Evolutionary conservation across 2,797 vertebrate genomes (phyloP).

Genomic region (Tiaroga cobitis): DNA sequence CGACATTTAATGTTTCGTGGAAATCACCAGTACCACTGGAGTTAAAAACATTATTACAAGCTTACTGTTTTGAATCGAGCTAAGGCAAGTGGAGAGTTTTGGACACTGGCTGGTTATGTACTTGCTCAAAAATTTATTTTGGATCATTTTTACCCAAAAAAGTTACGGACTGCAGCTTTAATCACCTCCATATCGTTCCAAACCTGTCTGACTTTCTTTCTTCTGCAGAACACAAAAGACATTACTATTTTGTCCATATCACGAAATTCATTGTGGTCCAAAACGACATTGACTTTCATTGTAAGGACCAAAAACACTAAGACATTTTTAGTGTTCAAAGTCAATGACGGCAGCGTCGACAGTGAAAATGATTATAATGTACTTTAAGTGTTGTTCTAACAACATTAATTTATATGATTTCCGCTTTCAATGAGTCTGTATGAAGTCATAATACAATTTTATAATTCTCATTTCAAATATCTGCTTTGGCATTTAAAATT

Average conservation of each 20-base stretch:
- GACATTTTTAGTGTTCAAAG: background rate
- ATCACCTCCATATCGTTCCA: background rate
- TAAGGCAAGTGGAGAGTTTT: too few relatives aligned
- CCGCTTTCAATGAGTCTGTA: background rate
- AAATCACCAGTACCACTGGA: too few relatives aligned
- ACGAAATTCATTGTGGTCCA: background rate
- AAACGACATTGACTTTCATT: background rate
- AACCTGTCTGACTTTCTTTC: background rate
- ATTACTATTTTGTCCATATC: background rate
- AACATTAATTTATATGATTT: background rate
- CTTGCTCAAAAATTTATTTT: too few relatives aligned
- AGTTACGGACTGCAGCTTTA: too few relatives aligned
- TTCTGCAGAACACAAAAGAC: background rate
- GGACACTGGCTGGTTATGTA: too few relatives aligned
- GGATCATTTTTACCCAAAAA: too few relatives aligned
- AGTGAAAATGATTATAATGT: background rate
- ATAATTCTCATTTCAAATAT: background rate
- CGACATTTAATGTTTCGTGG: too few relatives aligned
- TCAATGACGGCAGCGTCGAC: background rate
- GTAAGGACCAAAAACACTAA: background rate
- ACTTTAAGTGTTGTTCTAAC: background rate
- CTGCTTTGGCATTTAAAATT: background rate
- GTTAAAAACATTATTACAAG: too few relatives aligned
- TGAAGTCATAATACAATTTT: background rate
- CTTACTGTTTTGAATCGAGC: too few relatives aligned